phyloP scores from a whole-genome alignment of 2,113 vertebrate species.

The Channa argus region DNA sequence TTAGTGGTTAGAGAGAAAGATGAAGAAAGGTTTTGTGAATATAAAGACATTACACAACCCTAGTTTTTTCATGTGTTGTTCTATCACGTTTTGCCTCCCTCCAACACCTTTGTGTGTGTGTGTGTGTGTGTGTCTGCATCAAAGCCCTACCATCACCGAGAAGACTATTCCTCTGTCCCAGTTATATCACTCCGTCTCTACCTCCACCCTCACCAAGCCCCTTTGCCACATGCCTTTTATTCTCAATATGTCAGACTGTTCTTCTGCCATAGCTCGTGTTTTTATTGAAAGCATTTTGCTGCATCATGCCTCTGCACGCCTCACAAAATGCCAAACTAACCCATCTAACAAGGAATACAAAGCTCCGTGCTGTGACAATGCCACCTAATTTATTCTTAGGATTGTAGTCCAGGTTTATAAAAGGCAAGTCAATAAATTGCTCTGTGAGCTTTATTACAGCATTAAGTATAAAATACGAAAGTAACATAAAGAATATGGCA shows the following conservation, averaged over 20 bases:
- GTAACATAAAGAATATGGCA: constrained; percentile 30
- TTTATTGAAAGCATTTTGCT: constrained; percentile 48
- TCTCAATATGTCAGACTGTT: constrained; percentile 48
- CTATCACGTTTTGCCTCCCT: constrained; percentile 35
- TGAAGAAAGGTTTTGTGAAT: constrained; percentile 28
- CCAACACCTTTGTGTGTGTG: background rate
- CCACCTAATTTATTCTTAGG: constrained; percentile 35
- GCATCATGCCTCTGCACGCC: constrained; percentile 55
- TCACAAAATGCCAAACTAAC: constrained; percentile 51
- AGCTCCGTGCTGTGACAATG: constrained; percentile 23
- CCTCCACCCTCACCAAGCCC: constrained; percentile 19
- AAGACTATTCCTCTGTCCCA: constrained; percentile 53
- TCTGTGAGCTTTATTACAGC: constrained; percentile 7
- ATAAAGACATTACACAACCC: constrained; percentile 9
- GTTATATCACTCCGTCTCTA: constrained; percentile 58
- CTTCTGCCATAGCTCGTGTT: constrained; percentile 38
- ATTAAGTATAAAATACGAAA: background rate
- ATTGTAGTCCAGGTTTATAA: constrained; percentile 9
- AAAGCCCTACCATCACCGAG: constrained; percentile 50
- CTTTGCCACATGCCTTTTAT: constrained; percentile 57
- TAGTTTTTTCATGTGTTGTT: constrained; percentile 42
- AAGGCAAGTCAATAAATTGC: constrained; percentile 32
- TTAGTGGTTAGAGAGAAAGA: background rate
- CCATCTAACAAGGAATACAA: constrained; percentile 32
- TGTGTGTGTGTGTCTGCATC: constrained; percentile 24